These are phyloP conservation scores for Scomber japonicus DNA, from an alignment of 2,113 vertebrate genomes.

Conservation along the genomic window DNA sequence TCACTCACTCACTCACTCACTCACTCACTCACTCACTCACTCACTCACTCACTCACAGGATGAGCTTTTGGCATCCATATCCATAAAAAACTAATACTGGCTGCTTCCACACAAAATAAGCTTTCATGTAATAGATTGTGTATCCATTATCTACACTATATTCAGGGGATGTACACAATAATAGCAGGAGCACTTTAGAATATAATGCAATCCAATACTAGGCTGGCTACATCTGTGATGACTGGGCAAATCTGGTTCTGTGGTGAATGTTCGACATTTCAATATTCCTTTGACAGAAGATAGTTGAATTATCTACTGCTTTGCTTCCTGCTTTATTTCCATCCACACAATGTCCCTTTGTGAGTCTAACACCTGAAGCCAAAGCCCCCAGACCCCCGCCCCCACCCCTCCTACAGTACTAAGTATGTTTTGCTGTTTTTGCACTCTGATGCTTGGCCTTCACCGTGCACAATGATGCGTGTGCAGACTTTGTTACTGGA, in stretches of 20 bases:
- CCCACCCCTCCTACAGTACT: too few species aligned
- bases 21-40: not conserved
- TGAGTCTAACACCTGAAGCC: not conserved
- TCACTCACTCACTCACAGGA: conserved; percentile 8
- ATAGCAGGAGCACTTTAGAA: not conserved
- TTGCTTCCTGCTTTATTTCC: conserved; percentile 5
- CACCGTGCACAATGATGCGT: too few species aligned
- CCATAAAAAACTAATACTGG: not conserved
- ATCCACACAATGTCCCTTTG: not conserved
- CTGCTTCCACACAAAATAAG: not conserved
- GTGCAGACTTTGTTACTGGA: too few species aligned
- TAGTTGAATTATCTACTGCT: not conserved
- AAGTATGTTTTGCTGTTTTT: too few species aligned
- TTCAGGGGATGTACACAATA: not conserved
- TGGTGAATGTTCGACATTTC: not conserved
- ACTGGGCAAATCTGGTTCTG: not conserved
- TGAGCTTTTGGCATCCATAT: not conserved
- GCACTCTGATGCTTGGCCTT: too few species aligned
- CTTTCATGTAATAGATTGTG: not conserved
- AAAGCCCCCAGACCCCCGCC: not conserved
- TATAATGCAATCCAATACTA: not conserved
- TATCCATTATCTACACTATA: not conserved
- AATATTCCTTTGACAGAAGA: conserved; percentile 8
- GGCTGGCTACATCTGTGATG: conserved; percentile 6
- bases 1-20: not conserved